A percentile compares a stretch with the other conserved stretches of the same genome.
Evolutionary conservation across 2,888 invertebrate genomes (phyloP).

Genomic region (Leuctra nigra): DNA sequence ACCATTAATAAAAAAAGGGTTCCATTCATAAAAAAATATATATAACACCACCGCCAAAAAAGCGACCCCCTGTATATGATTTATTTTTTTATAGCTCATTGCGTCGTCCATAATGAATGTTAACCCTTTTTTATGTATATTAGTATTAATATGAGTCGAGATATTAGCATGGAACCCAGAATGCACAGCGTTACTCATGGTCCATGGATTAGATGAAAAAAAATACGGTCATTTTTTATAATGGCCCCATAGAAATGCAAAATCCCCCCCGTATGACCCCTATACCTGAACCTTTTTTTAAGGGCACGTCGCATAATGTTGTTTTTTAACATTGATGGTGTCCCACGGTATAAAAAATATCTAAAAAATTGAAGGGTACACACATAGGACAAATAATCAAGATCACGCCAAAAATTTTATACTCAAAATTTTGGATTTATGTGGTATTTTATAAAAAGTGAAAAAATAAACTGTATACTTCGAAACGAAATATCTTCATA

Average conservation of each 20-base stretch:
- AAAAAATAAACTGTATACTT: too few relatives aligned
- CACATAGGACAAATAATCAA: background rate
- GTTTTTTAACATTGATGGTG: conserved; percentile 13
- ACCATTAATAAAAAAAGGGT: conserved; percentile 9
- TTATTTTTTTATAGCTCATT: background rate
- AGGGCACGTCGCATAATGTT: conserved; percentile 2
- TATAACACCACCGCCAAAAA: conserved; percentile 3
- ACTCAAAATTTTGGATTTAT: too few relatives aligned
- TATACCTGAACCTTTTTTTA: conserved; percentile 17
- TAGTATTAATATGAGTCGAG: background rate
- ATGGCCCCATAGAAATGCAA: conserved; percentile 2
- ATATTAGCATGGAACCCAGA: background rate
- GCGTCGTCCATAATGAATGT: background rate
- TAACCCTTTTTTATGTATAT: background rate
- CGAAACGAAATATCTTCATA: too few relatives aligned
- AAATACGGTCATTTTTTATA: conserved; percentile 1
- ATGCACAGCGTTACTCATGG: background rate
- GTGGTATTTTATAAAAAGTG: too few relatives aligned
- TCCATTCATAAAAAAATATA: background rate
- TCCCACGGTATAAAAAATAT: conserved; percentile 16
- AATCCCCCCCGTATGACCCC: background rate
- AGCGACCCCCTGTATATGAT: conserved; percentile 9
- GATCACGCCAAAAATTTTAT: background rate
- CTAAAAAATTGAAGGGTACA: background rate
- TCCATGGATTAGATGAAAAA: background rate